Evolutionary conservation across 2,113 vertebrate genomes (phyloP), one percentile per base, ranked within the genome.

Genomic region (Eulemur macaco): DNA sequence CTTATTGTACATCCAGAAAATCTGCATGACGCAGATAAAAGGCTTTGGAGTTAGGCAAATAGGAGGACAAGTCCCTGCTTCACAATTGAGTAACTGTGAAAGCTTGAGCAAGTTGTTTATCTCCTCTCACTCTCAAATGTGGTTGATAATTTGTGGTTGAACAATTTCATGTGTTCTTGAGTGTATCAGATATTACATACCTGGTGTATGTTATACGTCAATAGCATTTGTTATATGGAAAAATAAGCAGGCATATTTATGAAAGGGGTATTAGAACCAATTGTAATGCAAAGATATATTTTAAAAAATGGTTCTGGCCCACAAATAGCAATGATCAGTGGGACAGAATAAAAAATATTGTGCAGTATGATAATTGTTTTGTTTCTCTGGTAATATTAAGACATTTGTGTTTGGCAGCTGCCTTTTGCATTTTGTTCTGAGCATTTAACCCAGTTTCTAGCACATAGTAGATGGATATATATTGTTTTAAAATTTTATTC

Each of bases 381-480:
- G 17, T 37, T 86, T 95, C 45, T 91, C 5, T 77, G 21, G 21
- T 52, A 52, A 42, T 27, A 78, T 37, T 74, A 56, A 63, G 56
- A 63, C 45, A 20, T 34, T 81, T 64, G 34, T 64, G 34, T 76
- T 64, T 25, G 56, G 42, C 81, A 85, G 17, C 8, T 63, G 42
- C 23, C 34, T 64, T 95, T 86, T 78, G 8, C 50, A 92, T 27
- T 96, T 93, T 63, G 29, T 86, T 94, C 50, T 74, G 56, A 69
- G 42, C 21, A 56, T 89, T 86, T 92, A 89, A 47, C 45, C n/a
- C 17, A 66, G 42, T 93, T 95, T 90, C 69, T 92, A 54, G 73
- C 85, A 77, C 3, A n/a, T 17, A 1, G 42, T 68, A 50, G 23
- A 54, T 74, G n/a, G 18, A 52, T 34, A 50, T 21, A 13, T n/a